Evolutionary conservation across 1,140 invertebrate species (phyloP).

Genomic region (Drosophila tani): DNA sequence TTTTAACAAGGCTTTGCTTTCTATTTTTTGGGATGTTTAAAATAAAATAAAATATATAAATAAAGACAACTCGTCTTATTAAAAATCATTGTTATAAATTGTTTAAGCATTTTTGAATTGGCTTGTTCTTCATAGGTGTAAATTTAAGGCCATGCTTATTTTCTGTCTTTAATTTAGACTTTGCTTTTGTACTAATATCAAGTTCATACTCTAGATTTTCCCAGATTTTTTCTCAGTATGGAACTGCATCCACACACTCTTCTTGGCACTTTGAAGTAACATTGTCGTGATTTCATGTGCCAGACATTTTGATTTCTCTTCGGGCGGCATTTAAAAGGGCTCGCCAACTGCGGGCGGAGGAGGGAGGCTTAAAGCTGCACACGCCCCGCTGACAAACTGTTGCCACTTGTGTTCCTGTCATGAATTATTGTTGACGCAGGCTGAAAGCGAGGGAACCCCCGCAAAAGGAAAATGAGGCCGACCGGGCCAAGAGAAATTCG

Average conservation of each 20-base stretch:
- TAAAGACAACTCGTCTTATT: background rate
- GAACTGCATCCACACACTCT: background rate
- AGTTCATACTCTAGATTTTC: background rate
- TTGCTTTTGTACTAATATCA: too few relatives aligned
- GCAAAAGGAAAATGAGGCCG: slow-evolving; percentile 53
- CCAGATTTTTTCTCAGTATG: background rate
- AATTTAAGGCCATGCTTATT: too few relatives aligned
- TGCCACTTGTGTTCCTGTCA: slow-evolving; percentile 76
- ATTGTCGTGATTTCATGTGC: slow-evolving; percentile 42
- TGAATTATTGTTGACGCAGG: slow-evolving; percentile 78
- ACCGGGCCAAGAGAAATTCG: slow-evolving; percentile 22
- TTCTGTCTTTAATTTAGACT: too few relatives aligned
- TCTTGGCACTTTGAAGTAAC: background rate
- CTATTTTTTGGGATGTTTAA: too few relatives aligned
- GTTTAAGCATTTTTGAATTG: too few relatives aligned
- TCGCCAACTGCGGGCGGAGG: background rate
- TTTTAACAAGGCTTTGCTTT: too few relatives aligned
- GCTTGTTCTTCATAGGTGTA: too few relatives aligned
- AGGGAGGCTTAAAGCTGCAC: slow-evolving; percentile 57
- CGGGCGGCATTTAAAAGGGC: slow-evolving; percentile 54
- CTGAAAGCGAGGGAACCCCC: slow-evolving; percentile 17
- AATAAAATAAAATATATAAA: too few relatives aligned
- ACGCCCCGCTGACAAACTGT: slow-evolving; percentile 75
- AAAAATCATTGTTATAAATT: background rate
- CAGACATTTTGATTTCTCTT: slow-evolving; percentile 60